These are phyloP conservation scores for Poecilia wingei DNA, from an alignment of 2,797 vertebrate genomes.

Conservation along the genomic window DNA sequence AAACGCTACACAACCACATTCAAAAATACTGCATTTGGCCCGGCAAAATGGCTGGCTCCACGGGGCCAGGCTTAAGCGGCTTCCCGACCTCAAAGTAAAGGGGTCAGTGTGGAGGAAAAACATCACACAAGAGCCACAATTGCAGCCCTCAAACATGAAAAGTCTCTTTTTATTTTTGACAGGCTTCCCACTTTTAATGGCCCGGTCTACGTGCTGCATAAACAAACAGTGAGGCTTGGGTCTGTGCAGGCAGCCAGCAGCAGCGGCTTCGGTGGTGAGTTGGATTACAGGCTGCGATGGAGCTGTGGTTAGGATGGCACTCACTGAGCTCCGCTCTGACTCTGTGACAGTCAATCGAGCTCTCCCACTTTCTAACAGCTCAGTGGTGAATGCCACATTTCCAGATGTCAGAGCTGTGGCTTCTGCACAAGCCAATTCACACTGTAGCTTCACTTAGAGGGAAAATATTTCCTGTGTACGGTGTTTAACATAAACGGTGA, in stretches of 20 bases:
- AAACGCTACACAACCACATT: constrained; percentile 61
- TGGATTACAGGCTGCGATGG: constrained; percentile 79
- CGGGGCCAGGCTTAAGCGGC: constrained; percentile 73
- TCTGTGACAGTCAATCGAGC: constrained; percentile 71
- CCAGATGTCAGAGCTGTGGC: constrained; percentile 77
- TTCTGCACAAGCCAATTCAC: constrained; percentile 52
- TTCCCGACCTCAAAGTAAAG: constrained; percentile 69
- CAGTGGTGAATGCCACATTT: constrained; percentile 69
- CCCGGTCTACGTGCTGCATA: constrained; percentile 74
- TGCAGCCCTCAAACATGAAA: constrained; percentile 85
- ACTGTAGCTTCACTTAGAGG: constrained; percentile 65
- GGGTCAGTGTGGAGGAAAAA: constrained; percentile 80
- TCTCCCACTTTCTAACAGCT: constrained; percentile 73
- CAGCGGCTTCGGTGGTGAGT: constrained; percentile 78
- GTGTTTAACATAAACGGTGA: constrained; percentile 48
- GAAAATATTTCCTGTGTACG: constrained; percentile 61
- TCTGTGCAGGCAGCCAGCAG: constrained; percentile 73
- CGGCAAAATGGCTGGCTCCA: constrained; percentile 67
- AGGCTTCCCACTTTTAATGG: constrained; percentile 82
- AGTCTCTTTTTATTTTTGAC: constrained; percentile 85
- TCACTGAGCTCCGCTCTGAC: constrained; percentile 71
- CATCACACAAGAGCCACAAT: constrained; percentile 85
- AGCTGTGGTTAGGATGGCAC: constrained; percentile 77
- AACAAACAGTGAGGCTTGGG: constrained; percentile 78
- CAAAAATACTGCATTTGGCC: constrained; percentile 71